A percentile compares a stretch with the other conserved stretches of the same genome.
These are phyloP conservation scores for Alloplasta piceator DNA, from an alignment of 2,888 invertebrate species.

Conservation along the genomic window DNA sequence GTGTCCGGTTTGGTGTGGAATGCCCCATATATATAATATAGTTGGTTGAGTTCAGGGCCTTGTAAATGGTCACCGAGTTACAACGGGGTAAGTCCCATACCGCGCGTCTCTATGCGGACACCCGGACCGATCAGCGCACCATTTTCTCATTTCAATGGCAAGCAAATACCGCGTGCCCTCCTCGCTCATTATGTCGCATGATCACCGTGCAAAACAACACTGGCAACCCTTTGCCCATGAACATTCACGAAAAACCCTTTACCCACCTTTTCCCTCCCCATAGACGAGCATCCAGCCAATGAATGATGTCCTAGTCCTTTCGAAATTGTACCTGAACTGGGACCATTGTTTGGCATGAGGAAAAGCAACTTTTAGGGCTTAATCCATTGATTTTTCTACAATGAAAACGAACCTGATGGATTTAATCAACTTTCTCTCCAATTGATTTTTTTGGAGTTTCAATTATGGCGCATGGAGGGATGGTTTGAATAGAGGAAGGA, in stretches of 20 bases:
- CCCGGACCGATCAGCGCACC: conserved; percentile 34
- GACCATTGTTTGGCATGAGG: conserved; percentile 8
- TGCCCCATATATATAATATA: no score
- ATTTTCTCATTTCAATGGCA: conserved; percentile 30
- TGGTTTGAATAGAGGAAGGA: no score
- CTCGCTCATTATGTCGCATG: conserved; percentile 67
- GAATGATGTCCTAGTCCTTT: conserved; percentile 20
- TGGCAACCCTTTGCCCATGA: conserved; percentile 63
- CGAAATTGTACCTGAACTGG: conserved; percentile 59
- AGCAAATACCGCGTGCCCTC: conserved; percentile 27
- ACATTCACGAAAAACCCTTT: conserved; percentile 61
- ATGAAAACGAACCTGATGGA: background rate
- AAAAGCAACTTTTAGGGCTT: background rate
- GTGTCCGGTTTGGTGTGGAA: no score
- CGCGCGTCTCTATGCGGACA: background rate
- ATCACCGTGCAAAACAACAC: conserved; percentile 60
- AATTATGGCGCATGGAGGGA: no score
- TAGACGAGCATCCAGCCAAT: background rate
- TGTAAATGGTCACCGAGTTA: background rate
- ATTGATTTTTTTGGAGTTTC: no score
- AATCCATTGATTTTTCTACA: conserved; percentile 8
- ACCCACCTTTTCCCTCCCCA: conserved; percentile 16
- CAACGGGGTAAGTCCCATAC: conserved; percentile 60
- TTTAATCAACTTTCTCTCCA: no score
- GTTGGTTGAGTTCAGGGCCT: background rate